These are phyloP conservation scores for Polydrusus pterygomalis DNA, from an alignment of 2,888 invertebrate genomes.

Conservation along the genomic window DNA sequence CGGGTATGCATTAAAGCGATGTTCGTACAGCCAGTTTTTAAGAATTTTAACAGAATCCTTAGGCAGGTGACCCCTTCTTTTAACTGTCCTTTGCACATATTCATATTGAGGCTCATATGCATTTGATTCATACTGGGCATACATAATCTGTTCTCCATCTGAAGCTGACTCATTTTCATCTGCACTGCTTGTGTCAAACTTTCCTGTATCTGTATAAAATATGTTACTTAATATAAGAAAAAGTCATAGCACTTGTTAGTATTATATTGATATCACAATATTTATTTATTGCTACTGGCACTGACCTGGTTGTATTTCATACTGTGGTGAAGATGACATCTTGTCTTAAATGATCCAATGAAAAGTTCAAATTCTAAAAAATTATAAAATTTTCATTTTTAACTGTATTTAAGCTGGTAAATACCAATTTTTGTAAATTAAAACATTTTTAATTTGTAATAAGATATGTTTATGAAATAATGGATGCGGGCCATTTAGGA, in stretches of 20 bases:
- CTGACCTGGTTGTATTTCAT: conserved; percentile 59
- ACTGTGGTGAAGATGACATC: conserved; percentile 61
- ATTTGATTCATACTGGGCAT: conserved; percentile 53
- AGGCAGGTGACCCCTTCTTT: conserved; percentile 69
- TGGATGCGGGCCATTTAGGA: conserved; percentile 20
- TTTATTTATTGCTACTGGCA: conserved; percentile 6
- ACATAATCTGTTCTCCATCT: conserved; percentile 64
- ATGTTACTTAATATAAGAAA: conserved; percentile 20
- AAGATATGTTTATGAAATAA: conserved; percentile 38
- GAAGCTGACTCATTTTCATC: conserved; percentile 66
- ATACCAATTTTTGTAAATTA: conserved; percentile 2
- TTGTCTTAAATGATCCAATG: background rate
- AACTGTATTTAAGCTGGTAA: background rate
- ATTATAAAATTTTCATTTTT: conserved; percentile 2
- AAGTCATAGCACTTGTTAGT: background rate
- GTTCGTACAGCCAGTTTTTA: conserved; percentile 71
- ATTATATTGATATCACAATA: too few relatives aligned
- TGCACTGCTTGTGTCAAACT: conserved; percentile 65
- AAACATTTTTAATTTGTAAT: conserved; percentile 19
- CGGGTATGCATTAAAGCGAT: conserved; percentile 71
- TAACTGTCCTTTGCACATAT: conserved; percentile 63
- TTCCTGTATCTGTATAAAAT: conserved; percentile 57
- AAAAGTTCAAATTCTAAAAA: conserved; percentile 25
- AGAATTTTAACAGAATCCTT: conserved; percentile 70
- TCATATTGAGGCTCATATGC: conserved; percentile 47